Evolutionary conservation across 2,888 invertebrate species (phyloP).

Genomic region (Pimpla rufipes): DNA sequence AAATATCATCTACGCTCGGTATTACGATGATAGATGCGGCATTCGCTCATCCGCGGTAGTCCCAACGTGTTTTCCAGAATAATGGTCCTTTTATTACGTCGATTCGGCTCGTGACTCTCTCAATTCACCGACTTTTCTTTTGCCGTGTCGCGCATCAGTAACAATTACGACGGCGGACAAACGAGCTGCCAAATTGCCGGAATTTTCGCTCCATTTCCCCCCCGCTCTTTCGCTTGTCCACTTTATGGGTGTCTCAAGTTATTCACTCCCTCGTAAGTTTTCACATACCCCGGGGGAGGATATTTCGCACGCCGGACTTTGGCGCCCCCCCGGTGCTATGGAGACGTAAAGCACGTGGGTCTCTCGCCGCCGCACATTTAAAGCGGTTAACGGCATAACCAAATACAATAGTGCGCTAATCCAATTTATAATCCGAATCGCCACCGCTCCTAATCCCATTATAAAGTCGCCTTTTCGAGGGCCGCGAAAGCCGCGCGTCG

Average conservation of each 20-base stretch:
- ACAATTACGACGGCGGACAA: not conserved
- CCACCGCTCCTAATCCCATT: slow-evolving; percentile 78
- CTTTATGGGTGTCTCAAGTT: not conserved
- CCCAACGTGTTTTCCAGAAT: not conserved
- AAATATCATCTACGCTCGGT: not conserved
- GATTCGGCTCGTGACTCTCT: not conserved
- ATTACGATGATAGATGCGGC: not conserved
- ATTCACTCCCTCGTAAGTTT: slow-evolving; percentile 5
- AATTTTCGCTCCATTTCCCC: not conserved
- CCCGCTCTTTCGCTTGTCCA: not conserved
- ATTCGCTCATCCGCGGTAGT: not conserved
- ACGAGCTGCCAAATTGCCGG: not conserved
- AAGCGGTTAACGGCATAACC: slow-evolving; percentile 74
- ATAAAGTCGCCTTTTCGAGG: slow-evolving; percentile 78
- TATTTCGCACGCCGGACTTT: slow-evolving; percentile 15
- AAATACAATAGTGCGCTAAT: slow-evolving; percentile 76
- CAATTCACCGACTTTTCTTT: not conserved
- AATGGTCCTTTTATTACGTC: not conserved
- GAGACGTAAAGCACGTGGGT: slow-evolving; percentile 32
- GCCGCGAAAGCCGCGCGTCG: slow-evolving; percentile 30
- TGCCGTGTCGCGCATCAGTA: not conserved
- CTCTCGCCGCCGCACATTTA: slow-evolving; percentile 61
- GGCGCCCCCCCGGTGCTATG: slow-evolving; percentile 31
- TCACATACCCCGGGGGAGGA: not conserved
- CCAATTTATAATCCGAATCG: slow-evolving; percentile 80